Evolutionary conservation across 1,140 invertebrate species (phyloP).

Genomic region (Zaprionus lachaisei): DNA sequence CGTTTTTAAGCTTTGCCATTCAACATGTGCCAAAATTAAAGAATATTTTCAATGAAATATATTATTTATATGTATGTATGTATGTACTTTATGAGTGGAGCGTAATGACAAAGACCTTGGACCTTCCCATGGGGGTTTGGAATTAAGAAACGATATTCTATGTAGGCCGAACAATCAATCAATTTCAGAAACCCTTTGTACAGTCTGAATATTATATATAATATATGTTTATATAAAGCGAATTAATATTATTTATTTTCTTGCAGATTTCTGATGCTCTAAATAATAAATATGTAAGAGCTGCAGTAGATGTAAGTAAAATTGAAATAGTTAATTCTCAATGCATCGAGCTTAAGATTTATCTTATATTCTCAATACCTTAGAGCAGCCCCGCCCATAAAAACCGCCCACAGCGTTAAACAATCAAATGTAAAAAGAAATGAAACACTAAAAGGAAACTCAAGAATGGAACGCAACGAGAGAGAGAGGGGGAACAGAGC

Average conservation of each 20-base stretch:
- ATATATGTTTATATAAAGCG: neutral
- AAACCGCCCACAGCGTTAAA: constrained; percentile 40
- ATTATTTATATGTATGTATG: neutral
- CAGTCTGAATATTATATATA: no score
- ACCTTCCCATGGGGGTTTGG: neutral
- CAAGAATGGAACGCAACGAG: constrained; percentile 36
- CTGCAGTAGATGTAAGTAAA: constrained; percentile 1
- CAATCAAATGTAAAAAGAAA: constrained; percentile 45
- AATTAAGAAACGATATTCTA: neutral
- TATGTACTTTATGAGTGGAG: neutral
- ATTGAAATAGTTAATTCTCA: neutral
- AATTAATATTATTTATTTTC: neutral
- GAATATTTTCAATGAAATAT: neutral
- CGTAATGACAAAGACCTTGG: neutral
- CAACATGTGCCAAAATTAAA: neutral
- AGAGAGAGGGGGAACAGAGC: constrained; percentile 13
- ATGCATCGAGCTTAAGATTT: neutral
- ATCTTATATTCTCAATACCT: neutral
- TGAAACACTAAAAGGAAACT: constrained; percentile 29
- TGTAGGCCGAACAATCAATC: neutral
- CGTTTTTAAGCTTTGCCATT: constrained; percentile 14
- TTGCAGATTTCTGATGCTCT: neutral
- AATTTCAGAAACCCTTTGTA: neutral
- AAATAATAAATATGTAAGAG: neutral
- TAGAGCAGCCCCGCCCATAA: constrained; percentile 26